Percentiles rank a stretch among this genome's conserved stretches.
Conservation (phyloP, 2,113 vertebrate species). For the Pristiophorus japonicus region DNA sequence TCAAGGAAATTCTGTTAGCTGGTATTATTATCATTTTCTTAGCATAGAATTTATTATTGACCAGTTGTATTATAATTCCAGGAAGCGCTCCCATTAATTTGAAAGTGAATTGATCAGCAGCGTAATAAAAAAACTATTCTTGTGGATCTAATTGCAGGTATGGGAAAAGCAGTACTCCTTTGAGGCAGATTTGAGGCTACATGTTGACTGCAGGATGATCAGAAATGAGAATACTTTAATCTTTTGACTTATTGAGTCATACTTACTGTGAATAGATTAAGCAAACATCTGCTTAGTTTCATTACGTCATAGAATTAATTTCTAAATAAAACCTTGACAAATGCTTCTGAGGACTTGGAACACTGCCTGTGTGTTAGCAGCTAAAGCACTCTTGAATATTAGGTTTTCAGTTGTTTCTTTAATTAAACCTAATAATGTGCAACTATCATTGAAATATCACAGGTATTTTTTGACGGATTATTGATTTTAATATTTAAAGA, state of each 20-base stretch:
- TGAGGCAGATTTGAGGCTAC: not conserved
- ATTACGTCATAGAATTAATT: not conserved
- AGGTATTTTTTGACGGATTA: not conserved
- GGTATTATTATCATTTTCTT: not conserved
- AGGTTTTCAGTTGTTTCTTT: too few species aligned
- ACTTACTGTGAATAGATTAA: not conserved
- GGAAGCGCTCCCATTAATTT: not conserved
- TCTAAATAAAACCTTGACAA: not conserved
- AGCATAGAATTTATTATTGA: not conserved
- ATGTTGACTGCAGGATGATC: not conserved
- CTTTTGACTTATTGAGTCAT: not conserved
- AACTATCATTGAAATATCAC: not conserved
- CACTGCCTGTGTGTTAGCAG: not conserved
- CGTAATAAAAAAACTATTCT: not conserved
- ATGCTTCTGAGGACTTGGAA: not conserved
- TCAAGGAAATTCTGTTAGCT: not conserved
- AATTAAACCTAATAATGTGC: not conserved
- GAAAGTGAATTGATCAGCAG: not conserved
- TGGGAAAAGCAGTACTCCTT: too few species aligned
- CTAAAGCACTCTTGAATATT: not conserved
- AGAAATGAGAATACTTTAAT: not conserved
- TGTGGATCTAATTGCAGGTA: not conserved
- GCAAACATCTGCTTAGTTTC: not conserved
- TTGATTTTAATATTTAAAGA: not conserved
- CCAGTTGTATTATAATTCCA: not conserved